phyloP scores from a whole-genome alignment of 1,140 invertebrate species.

The Cotesia chilonis region DNA sequence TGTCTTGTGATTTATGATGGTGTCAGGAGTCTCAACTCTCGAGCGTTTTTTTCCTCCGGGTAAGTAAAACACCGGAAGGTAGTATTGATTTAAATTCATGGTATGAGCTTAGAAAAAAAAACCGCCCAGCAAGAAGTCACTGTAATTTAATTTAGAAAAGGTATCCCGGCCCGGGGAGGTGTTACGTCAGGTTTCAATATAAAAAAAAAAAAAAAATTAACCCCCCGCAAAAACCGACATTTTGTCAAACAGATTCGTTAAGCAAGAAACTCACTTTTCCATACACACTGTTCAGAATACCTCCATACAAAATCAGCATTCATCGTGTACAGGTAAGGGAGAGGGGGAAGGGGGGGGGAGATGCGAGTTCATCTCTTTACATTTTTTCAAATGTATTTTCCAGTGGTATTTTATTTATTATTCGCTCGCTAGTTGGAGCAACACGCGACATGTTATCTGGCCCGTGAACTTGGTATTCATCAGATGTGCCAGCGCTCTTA shows the following conservation, averaged over 20 bases:
- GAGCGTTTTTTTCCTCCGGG: neutral
- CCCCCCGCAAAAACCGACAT: no score
- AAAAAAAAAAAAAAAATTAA: no score
- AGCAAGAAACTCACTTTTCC: no score
- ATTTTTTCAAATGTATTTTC: constrained; percentile 29
- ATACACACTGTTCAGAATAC: no score
- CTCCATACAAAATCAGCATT: neutral
- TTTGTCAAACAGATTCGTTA: no score
- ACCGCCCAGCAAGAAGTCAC: neutral
- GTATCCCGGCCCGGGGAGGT: neutral
- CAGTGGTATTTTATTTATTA: constrained; percentile 54
- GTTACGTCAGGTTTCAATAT: neutral
- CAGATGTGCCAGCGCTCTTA: constrained; percentile 35
- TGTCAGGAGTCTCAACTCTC: constrained; percentile 22
- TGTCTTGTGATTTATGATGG: constrained; percentile 55
- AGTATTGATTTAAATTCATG: constrained; percentile 54
- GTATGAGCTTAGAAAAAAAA: constrained; percentile 9
- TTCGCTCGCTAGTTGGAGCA: constrained; percentile 27
- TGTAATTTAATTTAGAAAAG: neutral
- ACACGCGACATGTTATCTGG: constrained; percentile 41
- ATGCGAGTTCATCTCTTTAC: constrained; percentile 21
- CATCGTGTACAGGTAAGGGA: neutral
- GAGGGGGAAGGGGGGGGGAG: neutral
- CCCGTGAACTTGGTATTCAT: constrained; percentile 54
- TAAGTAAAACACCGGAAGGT: constrained; percentile 42